Percentiles rank a stretch among this genome's conserved stretches.
Evolutionary conservation across 1,140 invertebrate species (phyloP).

Genomic region (Dermatophagoides farinae): DNA sequence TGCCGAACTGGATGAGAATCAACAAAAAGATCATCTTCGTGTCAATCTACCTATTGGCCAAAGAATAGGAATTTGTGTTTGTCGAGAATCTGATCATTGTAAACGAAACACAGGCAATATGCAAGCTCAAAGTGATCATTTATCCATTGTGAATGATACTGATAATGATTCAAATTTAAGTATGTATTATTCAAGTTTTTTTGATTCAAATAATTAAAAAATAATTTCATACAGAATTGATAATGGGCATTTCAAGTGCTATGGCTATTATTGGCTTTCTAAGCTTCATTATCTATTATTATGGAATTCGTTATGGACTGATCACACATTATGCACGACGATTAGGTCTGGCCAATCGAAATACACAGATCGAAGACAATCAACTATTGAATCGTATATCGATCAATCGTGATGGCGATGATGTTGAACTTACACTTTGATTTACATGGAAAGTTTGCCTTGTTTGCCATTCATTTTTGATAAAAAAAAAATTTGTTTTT

Average conservation of each 20-base stretch:
- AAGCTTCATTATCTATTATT: neutral
- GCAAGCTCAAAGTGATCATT: neutral
- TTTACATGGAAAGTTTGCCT: no score
- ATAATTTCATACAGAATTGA: neutral
- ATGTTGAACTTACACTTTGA: neutral
- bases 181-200: neutral
- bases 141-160: neutral
- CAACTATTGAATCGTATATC: conserved; percentile 1
- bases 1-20: neutral
- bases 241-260: neutral
- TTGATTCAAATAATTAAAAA: neutral
- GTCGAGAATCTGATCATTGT: neutral
- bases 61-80: neutral
- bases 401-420: neutral
- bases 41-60: neutral
- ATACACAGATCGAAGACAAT: neutral
- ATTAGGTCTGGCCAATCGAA: neutral
- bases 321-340: neutral
- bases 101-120: neutral
- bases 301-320: conserved; percentile 2
- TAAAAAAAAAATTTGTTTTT: no score
- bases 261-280: neutral
- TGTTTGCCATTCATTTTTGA: no score
- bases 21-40: no score
- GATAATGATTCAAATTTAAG: neutral